phyloP scores from a whole-genome alignment of 2,888 invertebrate species.

The Tromatobia lineatoria region DNA sequence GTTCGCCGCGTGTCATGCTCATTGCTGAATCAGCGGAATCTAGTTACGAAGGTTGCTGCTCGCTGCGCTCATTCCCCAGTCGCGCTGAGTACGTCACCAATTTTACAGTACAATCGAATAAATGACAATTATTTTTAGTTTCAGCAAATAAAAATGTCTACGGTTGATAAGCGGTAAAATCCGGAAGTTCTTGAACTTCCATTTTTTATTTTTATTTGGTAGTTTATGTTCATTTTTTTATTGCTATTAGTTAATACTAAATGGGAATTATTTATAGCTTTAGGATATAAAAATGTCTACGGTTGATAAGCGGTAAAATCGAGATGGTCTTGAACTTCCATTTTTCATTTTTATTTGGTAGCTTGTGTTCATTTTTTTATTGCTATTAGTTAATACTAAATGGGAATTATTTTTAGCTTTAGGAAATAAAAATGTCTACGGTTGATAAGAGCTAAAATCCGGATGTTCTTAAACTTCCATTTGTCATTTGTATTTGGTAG shows the following conservation, averaged over 20 bases:
- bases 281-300: background rate
- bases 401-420: background rate
- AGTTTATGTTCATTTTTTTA: too few species aligned
- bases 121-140: background rate
- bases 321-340: background rate
- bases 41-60: constrained; percentile 49
- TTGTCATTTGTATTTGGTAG: too few species aligned
- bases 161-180: too few species aligned
- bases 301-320: too few species aligned
- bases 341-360: background rate
- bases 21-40: constrained; percentile 60
- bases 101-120: background rate
- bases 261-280: background rate
- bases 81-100: background rate
- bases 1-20: constrained; percentile 49
- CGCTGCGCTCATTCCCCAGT: constrained; percentile 18
- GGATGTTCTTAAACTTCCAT: background rate
- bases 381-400: too few species aligned
- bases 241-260: too few species aligned
- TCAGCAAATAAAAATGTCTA: background rate
- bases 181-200: background rate
- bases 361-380: too few species aligned
- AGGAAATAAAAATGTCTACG: background rate
- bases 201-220: background rate
- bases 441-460: too few species aligned